These are phyloP conservation scores for Oryzias dopingdopingensis DNA, from an alignment of 2,797 vertebrate genomes.

Conservation along the genomic window DNA sequence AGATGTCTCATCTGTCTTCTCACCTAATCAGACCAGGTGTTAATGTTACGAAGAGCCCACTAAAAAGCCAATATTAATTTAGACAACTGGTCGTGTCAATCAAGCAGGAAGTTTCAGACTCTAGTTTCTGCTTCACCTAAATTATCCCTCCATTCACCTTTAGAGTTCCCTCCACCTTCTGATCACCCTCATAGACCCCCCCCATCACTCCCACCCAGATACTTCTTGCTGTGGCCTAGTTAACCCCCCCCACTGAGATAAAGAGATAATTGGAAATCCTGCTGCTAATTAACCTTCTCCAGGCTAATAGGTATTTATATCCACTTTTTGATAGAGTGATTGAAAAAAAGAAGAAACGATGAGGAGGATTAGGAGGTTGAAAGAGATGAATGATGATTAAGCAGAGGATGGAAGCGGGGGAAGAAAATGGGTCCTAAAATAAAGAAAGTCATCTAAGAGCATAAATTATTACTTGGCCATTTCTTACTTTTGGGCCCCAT, in stretches of 20 bases:
- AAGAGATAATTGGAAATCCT: slow-evolving; percentile 81
- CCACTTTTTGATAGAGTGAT: slow-evolving; percentile 60
- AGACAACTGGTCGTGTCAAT: no score
- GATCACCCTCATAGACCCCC: slow-evolving; percentile 34
- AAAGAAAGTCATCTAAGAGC: slow-evolving; percentile 1
- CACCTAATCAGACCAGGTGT: no score
- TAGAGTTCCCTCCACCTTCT: background rate
- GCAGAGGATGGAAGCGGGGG: slow-evolving; percentile 25
- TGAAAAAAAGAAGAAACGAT: slow-evolving; percentile 13
- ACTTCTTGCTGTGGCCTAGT: slow-evolving; percentile 77
- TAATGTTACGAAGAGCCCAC: no score
- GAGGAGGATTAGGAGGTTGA: slow-evolving; percentile 5
- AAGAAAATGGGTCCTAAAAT: slow-evolving; percentile 22
- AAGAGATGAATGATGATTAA: slow-evolving; percentile 25
- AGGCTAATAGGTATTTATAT: slow-evolving; percentile 79
- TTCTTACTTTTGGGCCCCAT: no score
- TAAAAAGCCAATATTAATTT: no score
- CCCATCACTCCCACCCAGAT: slow-evolving; percentile 16
- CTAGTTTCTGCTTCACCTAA: no score
- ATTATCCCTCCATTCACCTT: no score
- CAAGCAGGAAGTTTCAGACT: background rate
- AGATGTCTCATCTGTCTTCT: no score
- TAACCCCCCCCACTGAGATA: slow-evolving; percentile 76
- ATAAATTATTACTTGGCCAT: no score
- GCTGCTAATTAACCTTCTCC: slow-evolving; percentile 82